A percentile compares a stretch with the other conserved stretches of the same genome.
Evolutionary conservation across 2,888 invertebrate species (phyloP).

Genomic region (Boloria euphrosyne): DNA sequence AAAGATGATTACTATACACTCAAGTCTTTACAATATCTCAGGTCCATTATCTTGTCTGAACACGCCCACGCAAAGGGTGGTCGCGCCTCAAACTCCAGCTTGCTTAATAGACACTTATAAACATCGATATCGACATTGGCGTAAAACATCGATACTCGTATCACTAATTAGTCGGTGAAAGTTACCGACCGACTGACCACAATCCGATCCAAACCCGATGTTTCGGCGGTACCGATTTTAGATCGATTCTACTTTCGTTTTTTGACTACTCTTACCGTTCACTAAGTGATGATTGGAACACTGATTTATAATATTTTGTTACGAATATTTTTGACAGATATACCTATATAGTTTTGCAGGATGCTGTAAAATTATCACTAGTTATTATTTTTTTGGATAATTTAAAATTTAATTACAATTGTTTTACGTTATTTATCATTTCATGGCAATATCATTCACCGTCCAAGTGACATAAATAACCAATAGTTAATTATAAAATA

Average conservation of each 20-base stretch:
- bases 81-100: slow-evolving; percentile 28
- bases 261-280: slow-evolving; percentile 77
- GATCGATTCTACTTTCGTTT: slow-evolving; percentile 82
- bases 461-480: too few species aligned
- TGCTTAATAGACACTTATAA: slow-evolving; percentile 44
- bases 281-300: slow-evolving; percentile 57
- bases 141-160: slow-evolving; percentile 69
- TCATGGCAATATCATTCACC: too few species aligned
- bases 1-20: too few species aligned
- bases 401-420: not conserved
- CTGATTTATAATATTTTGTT: slow-evolving; percentile 59
- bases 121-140: slow-evolving; percentile 67
- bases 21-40: too few species aligned
- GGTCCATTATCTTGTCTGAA: not conserved
- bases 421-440: too few species aligned
- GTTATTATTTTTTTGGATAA: not conserved
- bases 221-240: slow-evolving; percentile 77
- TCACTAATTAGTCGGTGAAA: slow-evolving; percentile 79
- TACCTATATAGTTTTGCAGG: not conserved
- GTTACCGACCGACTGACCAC: slow-evolving; percentile 81
- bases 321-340: slow-evolving; percentile 14
- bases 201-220: slow-evolving; percentile 65
- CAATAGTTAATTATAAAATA: too few species aligned
- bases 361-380: not conserved
- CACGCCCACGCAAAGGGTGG: slow-evolving; percentile 27